A percentile compares a stretch with the other conserved stretches of the same genome.
These are phyloP conservation scores for Spisula solida DNA, from an alignment of 2,888 invertebrate genomes.

Conservation along the genomic window DNA sequence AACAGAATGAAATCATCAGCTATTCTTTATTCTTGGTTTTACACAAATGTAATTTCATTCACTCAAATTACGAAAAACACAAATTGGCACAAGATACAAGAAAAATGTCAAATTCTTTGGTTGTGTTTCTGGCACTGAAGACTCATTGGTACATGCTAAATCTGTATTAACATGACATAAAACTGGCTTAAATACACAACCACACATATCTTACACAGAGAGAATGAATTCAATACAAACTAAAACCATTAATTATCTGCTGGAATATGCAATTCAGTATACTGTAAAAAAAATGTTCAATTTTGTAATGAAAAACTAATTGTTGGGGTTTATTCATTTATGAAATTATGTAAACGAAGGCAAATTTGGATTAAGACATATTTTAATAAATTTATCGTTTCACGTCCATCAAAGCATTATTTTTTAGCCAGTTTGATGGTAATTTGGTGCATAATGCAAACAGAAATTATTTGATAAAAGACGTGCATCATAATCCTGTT, in stretches of 20 bases:
- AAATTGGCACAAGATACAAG: constrained; percentile 16
- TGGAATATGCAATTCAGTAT: not conserved
- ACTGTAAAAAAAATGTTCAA: not conserved
- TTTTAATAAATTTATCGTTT: not conserved
- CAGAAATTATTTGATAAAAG: not conserved
- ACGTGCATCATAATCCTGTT: not conserved
- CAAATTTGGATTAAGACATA: too few relatives aligned
- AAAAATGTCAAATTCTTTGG: constrained; percentile 13
- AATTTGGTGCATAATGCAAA: not conserved
- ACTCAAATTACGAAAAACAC: not conserved
- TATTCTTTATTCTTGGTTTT: not conserved
- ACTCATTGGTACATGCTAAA: not conserved
- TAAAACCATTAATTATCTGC: not conserved
- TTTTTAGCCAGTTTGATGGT: not conserved
- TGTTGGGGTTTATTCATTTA: not conserved
- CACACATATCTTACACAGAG: too few relatives aligned
- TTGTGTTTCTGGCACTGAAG: not conserved
- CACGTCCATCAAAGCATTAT: not conserved
- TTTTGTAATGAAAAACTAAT: not conserved
- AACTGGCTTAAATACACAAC: not conserved
- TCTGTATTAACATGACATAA: not conserved
- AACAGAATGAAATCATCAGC: not conserved
- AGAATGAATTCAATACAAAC: not conserved
- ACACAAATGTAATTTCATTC: not conserved
- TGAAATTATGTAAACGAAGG: not conserved